Base-by-base conservation (phyloP, 1,140 invertebrate genomes). In the Sycophaga agraensis region DNA sequence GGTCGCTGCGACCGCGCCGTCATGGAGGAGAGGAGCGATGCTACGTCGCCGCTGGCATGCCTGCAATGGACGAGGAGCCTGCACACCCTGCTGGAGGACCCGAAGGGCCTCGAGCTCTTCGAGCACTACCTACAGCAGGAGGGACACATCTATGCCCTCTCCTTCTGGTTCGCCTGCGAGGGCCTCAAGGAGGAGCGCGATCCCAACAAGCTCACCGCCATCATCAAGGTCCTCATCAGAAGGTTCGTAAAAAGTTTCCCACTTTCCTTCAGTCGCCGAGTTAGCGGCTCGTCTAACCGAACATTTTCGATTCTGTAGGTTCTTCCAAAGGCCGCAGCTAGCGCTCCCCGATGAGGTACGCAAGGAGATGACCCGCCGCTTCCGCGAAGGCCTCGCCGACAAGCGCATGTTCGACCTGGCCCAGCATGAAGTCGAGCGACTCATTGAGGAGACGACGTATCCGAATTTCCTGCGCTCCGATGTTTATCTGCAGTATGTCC, bases 141-240 rank as follows among this genome's bases (percentile, higher is more conserved):
- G 78, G 88, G 89, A 58, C 87, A 87, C 67, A 84, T 86, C 64
- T 87, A 91, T 76, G 86, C 88, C 50, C 85, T 96, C 63, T 88
- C 92, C 73, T 96, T 96, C 80, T 94, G 92, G 86, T 95, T 94
- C 80, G 93, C 92, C 43, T 94, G 93, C 78, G 89, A 93, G 74
- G 94, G 94, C 16, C 84, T 95, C 57, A 92, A 92, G 70, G 88
- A 90, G 72, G 88, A 92, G 71, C 82, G 84, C 61, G 88, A 91
- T 76, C 85, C 84, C 4, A 84, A 86, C 70, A 87, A 64, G 28
- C 62, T 64, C 43, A 34, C 40, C 37, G 43, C 62, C 22, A 58
- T 64, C 39, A 59, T 54, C n/a, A 64, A 59, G 42, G 62, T 59
- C 19, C 62, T 64, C 42, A 48, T 59, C 43, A 64, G 62, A 54